Evolutionary conservation across 2,888 invertebrate genomes (phyloP).

Genomic region (Perizoma affinitatum): DNA sequence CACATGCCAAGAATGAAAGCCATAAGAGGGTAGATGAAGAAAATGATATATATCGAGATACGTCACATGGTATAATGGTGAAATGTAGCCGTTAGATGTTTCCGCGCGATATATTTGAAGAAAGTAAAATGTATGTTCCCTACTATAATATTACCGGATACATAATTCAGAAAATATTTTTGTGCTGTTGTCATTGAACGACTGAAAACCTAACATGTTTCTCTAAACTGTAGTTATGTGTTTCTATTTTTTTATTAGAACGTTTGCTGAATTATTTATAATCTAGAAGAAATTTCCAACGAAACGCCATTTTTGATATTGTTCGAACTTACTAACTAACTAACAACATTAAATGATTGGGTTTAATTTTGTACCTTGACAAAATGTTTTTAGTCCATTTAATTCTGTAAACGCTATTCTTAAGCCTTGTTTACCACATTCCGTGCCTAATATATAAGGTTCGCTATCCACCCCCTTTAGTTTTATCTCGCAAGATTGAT

Average conservation of each 20-base stretch:
- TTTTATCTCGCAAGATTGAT: conserved; percentile 66
- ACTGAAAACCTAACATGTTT: too few relatives aligned
- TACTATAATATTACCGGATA: conserved; percentile 29
- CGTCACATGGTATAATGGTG: conserved; percentile 48
- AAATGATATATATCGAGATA: conserved; percentile 33
- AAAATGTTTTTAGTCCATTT: not conserved
- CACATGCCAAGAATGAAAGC: conserved; percentile 3
- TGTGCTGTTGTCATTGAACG: conserved; percentile 11
- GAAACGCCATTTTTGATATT: too few relatives aligned
- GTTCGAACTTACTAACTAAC: too few relatives aligned
- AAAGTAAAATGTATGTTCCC: conserved; percentile 48
- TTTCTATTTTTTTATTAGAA: too few relatives aligned
- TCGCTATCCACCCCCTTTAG: conserved; percentile 39
- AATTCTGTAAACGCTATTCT: not conserved
- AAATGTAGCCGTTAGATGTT: conserved; percentile 53
- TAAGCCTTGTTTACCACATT: conserved; percentile 24
- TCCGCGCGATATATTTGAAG: conserved; percentile 48
- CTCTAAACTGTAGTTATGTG: too few relatives aligned
- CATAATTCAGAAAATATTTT: conserved; percentile 32
- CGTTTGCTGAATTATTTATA: too few relatives aligned
- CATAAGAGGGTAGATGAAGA: conserved; percentile 14
- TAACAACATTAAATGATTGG: too few relatives aligned
- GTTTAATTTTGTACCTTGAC: too few relatives aligned
- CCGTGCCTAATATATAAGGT: conserved; percentile 29
- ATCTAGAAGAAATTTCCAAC: too few relatives aligned